Base-by-base conservation (phyloP, 2,888 invertebrate genomes). In the Agriopis marginaria region DNA sequence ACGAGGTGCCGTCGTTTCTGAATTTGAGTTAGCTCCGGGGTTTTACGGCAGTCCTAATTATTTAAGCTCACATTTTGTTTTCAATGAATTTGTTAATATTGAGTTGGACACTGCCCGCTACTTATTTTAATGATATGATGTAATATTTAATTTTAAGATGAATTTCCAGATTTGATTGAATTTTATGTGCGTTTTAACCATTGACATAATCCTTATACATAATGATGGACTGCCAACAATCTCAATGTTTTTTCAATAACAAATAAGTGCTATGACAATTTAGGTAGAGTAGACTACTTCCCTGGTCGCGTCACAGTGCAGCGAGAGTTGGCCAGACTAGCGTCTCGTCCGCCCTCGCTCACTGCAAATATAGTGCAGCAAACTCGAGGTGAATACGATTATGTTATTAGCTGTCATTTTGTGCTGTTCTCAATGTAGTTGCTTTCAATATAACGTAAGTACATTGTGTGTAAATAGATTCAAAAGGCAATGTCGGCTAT, bases 1-100 rank as follows among this genome's bases (percentile, higher is more conserved):
- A 86, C 79, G 86, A 82, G 87, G 89, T 89, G 88, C 89, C 92
- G 92, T 86, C 91, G 88, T 90, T 87, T 86, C 89, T 93, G 93
- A 93, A 91, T 93, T 93, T 91, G 90, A 91, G 93, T 94, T 93
- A 91, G 93, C 91, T 92, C 91, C 82, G 83, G 88, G 87, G 84
- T 85, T 85, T 72, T 77, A 74, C 73, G 89, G 92, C 92, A 91
- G 92, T 90, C 87, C 86, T 81, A 82, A 84, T 49, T 83, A 79
- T 85, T 88, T 85, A 81, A 85, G 77, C 74, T 76, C 74, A 72
- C 68, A 65, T 75, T 70, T 75, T 78, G 66, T 68, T 75, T 45
- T 44, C 58, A 72, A 84, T 80, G 79, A 82, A 82, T 79, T 84
- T 76, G 77, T 81, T 75, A 79, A 80, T 77, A 76, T 78, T 80